Evolutionary conservation across 2,797 vertebrate species (phyloP).

Genomic region (Gouania willdenowi): DNA sequence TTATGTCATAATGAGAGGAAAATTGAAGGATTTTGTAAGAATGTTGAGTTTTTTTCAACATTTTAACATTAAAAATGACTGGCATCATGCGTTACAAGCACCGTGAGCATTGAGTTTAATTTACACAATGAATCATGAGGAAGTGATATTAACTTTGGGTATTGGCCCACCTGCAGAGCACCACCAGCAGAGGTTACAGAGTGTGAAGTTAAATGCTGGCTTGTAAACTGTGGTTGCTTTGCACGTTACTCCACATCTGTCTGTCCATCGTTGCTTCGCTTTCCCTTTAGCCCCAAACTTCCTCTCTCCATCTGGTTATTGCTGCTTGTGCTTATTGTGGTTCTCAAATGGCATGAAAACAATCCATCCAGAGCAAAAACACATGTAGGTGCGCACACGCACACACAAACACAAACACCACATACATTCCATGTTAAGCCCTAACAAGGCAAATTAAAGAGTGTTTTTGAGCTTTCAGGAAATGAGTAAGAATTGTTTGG

Average conservation of each 20-base stretch:
- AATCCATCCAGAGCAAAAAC: neutral
- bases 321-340: slow-evolving; percentile 12
- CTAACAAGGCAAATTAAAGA: slow-evolving; percentile 37
- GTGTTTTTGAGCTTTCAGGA: slow-evolving; percentile 28
- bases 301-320: neutral
- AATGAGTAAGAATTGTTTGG: slow-evolving; percentile 13
- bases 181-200: neutral
- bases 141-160: slow-evolving; percentile 6
- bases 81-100: too few species aligned
- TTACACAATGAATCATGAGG: too few species aligned
- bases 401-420: slow-evolving; percentile 7
- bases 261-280: neutral
- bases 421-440: slow-evolving; percentile 27
- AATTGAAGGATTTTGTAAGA: too few species aligned
- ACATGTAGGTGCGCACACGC: neutral
- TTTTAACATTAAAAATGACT: too few species aligned
- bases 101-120: too few species aligned
- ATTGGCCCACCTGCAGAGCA: slow-evolving; percentile 1
- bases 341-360: slow-evolving; percentile 15
- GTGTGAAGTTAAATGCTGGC: slow-evolving; percentile 1
- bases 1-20: too few species aligned
- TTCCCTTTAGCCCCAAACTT: neutral
- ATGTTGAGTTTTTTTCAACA: too few species aligned
- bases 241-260: neutral
- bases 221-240: neutral